These are phyloP conservation scores for Himantopus leucocephalus DNA, from an alignment of 2,113 vertebrate species.

Conservation along the genomic window DNA sequence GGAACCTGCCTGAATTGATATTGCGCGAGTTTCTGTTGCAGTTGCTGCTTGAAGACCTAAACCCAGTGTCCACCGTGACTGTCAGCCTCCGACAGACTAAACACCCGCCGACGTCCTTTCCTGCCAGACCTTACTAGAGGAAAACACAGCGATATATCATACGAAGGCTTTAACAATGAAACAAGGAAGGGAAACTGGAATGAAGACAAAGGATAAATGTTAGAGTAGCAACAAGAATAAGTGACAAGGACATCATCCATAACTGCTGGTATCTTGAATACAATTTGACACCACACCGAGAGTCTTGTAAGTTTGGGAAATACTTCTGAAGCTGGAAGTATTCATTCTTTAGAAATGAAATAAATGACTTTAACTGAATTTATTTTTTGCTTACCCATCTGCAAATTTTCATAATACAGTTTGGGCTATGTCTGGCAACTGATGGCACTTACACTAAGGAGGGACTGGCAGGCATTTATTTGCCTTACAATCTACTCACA, in stretches of 20 bases:
- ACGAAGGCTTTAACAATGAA: conserved; percentile 70
- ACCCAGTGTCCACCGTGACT: conserved; percentile 89
- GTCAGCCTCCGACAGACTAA: conserved; percentile 89
- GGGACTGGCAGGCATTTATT: not conserved
- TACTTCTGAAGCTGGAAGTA: not conserved
- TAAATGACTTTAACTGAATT: not conserved
- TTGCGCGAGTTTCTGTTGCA: conserved; percentile 73
- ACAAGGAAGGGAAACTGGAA: conserved; percentile 61
- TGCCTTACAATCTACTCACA: not conserved
- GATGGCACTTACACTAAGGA: not conserved
- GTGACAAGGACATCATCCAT: not conserved
- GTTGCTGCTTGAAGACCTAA: conserved; percentile 81
- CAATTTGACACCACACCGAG: not conserved
- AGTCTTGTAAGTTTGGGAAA: not conserved
- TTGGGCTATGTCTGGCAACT: not conserved
- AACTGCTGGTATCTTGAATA: conserved; percentile 19
- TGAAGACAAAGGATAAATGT: conserved; percentile 68
- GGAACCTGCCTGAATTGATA: conserved; percentile 80
- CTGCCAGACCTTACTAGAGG: conserved; percentile 88
- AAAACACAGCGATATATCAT: conserved; percentile 85
- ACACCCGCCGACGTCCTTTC: conserved; percentile 86
- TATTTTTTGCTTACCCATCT: not conserved
- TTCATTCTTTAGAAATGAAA: not conserved
- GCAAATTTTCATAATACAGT: not conserved
- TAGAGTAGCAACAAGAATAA: conserved; percentile 54